phyloP scores from a whole-genome alignment of 2,888 invertebrate species.

The Octonoba sinensis region DNA sequence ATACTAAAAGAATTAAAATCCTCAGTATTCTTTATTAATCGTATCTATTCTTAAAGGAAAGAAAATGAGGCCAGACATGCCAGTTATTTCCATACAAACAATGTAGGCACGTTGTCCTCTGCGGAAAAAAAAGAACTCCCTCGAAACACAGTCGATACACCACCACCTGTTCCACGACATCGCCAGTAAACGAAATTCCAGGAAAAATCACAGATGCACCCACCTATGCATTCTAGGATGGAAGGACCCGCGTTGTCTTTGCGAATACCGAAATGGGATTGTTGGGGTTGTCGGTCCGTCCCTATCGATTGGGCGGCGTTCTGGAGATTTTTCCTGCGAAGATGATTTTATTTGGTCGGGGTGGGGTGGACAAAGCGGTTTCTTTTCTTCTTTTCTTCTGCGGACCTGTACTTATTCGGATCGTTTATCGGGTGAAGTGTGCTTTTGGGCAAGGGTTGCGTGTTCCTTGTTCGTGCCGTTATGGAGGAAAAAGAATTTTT shows the following conservation, averaged over 20 bases:
- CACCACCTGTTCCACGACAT: too few species aligned
- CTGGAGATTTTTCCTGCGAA: conserved; percentile 1
- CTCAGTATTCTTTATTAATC: too few species aligned
- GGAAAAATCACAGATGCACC: neutral
- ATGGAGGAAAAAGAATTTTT: neutral
- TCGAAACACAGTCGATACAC: too few species aligned
- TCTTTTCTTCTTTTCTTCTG: conserved; percentile 5
- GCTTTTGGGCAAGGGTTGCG: conserved; percentile 10
- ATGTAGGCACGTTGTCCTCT: too few species aligned
- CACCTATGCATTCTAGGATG: neutral
- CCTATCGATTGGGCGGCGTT: conserved; percentile 22
- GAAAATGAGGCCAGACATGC: too few species aligned
- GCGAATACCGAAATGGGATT: conserved; percentile 28
- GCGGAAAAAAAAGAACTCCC: too few species aligned
- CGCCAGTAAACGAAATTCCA: too few species aligned
- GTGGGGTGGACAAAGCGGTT: neutral
- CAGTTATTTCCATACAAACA: too few species aligned
- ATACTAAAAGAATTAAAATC: too few species aligned
- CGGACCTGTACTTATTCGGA: conserved; percentile 6
- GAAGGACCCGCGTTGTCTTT: neutral
- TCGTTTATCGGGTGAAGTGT: conserved; percentile 3
- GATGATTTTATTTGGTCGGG: conserved; percentile 38
- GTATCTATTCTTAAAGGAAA: too few species aligned
- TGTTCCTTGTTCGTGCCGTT: neutral
- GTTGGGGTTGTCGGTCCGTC: conserved; percentile 11